Percentiles rank a stretch among this genome's conserved stretches.
Evolutionary conservation across 2,797 vertebrate genomes (phyloP).

Genomic region (Bufotes viridis): DNA sequence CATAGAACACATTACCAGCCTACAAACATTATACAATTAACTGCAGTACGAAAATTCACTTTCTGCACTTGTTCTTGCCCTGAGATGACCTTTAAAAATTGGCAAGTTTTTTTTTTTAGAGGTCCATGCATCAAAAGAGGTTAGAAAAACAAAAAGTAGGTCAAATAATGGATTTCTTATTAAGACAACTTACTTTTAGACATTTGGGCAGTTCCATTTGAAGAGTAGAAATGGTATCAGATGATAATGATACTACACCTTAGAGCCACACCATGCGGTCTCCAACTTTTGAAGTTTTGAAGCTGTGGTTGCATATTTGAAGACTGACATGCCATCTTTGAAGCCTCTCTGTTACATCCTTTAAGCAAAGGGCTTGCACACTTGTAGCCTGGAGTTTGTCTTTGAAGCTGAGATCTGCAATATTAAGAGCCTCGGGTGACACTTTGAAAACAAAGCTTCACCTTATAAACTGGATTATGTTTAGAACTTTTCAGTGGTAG

Average conservation of each 20-base stretch:
- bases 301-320: constrained; percentile 32
- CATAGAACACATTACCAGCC: no score
- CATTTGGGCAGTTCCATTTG: constrained; percentile 32
- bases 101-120: background rate
- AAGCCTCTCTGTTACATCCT: constrained; percentile 41
- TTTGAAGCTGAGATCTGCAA: constrained; percentile 53
- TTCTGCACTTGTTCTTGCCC: background rate
- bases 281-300: constrained; percentile 47
- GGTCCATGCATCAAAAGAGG: background rate
- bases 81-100: background rate
- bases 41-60: background rate
- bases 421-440: constrained; percentile 39
- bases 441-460: constrained; percentile 45
- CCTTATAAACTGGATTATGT: constrained; percentile 35
- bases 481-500: constrained; percentile 20
- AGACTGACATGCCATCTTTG: constrained; percentile 47
- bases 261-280: constrained; percentile 21
- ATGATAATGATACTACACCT: constrained; percentile 38
- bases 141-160: constrained; percentile 34
- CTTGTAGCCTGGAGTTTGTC: constrained; percentile 39
- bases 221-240: constrained; percentile 22
- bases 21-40: no score
- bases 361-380: constrained; percentile 42
- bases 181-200: background rate
- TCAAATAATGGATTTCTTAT: constrained; percentile 5